Percentiles rank a stretch among this genome's conserved stretches.
Conservation (phyloP, 1,140 invertebrate species). For the Zeugodacus cucurbitae region DNA sequence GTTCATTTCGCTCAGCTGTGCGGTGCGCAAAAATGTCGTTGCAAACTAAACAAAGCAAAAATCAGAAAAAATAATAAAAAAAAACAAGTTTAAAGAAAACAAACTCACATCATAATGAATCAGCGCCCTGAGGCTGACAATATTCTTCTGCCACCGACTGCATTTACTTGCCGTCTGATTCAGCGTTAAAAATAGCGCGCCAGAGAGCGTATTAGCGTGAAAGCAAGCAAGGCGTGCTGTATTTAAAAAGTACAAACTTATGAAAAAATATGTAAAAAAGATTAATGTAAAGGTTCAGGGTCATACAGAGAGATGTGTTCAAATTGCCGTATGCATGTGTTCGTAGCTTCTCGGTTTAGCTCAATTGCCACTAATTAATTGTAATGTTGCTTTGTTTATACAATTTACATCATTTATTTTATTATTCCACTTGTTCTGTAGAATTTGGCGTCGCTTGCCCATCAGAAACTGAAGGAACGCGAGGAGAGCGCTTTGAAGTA, state of each 20-base stretch:
- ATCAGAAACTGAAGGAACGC: conserved; percentile 75
- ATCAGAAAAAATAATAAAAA: not conserved
- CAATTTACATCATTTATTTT: not conserved
- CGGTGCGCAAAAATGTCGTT: conserved; percentile 23
- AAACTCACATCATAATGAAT: not conserved
- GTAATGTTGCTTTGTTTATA: not conserved
- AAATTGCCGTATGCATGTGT: not conserved
- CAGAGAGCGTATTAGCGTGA: not conserved
- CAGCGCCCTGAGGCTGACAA: not conserved
- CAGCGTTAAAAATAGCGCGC: conserved; percentile 27
- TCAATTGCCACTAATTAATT: conserved; percentile 4
- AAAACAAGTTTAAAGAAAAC: not conserved
- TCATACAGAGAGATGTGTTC: conserved; percentile 2
- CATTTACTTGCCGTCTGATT: not conserved
- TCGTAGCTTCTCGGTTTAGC: not conserved
- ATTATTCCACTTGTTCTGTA: conserved; percentile 48
- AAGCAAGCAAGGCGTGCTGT: not conserved
- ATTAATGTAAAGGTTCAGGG: conserved; percentile 9
- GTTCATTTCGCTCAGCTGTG: conserved; percentile 18
- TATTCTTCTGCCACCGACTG: not conserved
- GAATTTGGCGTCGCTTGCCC: conserved; percentile 74
- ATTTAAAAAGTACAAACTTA: conserved; percentile 15
- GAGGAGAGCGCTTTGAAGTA: conserved; percentile 51
- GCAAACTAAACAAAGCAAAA: not conserved
- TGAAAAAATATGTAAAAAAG: not conserved